Evolutionary conservation across 2,113 vertebrate species (phyloP).

Genomic region (Falco punctatus): DNA sequence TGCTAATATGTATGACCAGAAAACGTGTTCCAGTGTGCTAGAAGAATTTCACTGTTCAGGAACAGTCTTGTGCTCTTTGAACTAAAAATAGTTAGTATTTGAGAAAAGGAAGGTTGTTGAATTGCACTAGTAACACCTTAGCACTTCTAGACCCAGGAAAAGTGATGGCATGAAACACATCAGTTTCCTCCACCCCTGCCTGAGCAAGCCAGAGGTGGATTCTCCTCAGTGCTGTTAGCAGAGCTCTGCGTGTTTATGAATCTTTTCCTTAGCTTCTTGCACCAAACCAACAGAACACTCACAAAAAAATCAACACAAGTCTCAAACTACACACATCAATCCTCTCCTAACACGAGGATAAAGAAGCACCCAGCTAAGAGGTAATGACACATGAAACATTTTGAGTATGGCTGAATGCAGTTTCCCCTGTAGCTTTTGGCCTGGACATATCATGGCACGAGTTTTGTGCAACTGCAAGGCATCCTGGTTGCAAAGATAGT

Average conservation of each 20-base stretch:
- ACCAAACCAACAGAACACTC: not conserved
- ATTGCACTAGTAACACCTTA: not conserved
- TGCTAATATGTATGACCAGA: not conserved
- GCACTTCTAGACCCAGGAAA: not conserved
- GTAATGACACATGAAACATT: not conserved
- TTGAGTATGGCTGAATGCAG: not conserved
- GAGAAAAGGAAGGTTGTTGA: not conserved
- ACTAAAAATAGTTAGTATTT: not conserved
- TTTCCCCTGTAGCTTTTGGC: not conserved
- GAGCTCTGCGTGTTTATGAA: not conserved
- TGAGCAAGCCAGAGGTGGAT: not conserved
- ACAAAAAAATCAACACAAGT: not conserved
- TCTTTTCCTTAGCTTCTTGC: not conserved
- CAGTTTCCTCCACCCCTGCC: not conserved
- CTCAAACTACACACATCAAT: not conserved
- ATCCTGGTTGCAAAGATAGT: not conserved
- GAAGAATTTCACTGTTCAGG: not conserved
- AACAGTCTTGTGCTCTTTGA: not conserved
- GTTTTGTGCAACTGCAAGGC: not conserved
- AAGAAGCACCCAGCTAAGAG: not conserved
- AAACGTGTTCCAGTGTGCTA: not conserved
- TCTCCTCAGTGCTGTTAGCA: not conserved
- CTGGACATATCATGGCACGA: accelerated
- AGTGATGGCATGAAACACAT: accelerated
- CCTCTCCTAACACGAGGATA: not conserved